Conservation (phyloP, 2,797 vertebrate species). For the Aplochiton taeniatus region DNA sequence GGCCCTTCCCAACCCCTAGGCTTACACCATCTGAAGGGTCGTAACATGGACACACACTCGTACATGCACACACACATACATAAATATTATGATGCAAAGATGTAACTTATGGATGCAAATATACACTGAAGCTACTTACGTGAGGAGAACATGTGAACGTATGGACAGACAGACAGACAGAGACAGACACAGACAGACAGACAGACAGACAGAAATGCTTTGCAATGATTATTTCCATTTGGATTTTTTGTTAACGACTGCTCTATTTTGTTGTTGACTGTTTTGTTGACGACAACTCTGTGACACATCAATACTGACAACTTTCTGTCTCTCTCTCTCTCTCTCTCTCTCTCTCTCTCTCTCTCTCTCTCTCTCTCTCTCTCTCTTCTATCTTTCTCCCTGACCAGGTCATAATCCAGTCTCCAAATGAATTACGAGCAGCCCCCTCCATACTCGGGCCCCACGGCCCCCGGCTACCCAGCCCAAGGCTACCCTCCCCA, state of each 20-base stretch:
- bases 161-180: too few relatives aligned
- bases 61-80: constrained; percentile 2
- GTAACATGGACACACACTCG: neutral
- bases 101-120: too few relatives aligned
- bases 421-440: constrained; percentile 87
- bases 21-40: too few relatives aligned
- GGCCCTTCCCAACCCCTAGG: too few relatives aligned
- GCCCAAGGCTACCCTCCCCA: constrained; percentile 72
- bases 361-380: constrained; percentile 11
- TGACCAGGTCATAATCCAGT: constrained; percentile 61
- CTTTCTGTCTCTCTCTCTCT: neutral
- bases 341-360: neutral
- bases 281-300: neutral
- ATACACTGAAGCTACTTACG: too few relatives aligned
- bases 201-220: too few relatives aligned
- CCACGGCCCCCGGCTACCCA: constrained; percentile 79
- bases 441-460: constrained; percentile 88
- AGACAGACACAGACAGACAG: neutral
- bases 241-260: neutral
- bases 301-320: constrained; percentile 2
- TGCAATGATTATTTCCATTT: too few relatives aligned
- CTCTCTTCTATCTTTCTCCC: neutral
- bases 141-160: too few relatives aligned
- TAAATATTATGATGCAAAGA: too few relatives aligned
- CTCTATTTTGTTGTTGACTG: neutral